Base-by-base conservation (phyloP, 2,888 invertebrate genomes). In the Ditylenchus weischeri region DNA sequence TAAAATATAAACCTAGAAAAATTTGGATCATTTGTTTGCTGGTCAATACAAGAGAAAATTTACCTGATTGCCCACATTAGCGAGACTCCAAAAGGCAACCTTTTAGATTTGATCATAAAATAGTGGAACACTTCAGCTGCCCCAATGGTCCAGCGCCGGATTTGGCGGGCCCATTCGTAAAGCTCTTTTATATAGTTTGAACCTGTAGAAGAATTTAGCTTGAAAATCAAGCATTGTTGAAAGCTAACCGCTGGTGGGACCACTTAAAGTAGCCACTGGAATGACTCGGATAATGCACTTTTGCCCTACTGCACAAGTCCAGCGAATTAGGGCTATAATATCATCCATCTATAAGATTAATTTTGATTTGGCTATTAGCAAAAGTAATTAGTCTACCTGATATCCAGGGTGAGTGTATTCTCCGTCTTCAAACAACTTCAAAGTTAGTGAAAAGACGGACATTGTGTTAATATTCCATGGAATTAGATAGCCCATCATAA, bases 111-210 rank as follows among this genome's bases (percentile, higher is more conserved):
- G 75, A 79, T 76, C 58, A 76, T 76, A 58, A 79, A 79, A 69
- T 79, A 79, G 65, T 79, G 79, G 72, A 79, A 79, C 23, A 77
- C 79, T 69, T 79, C 79, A 57, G 79, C 79, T 11, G 79, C 79
- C 51, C 79, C 79, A 60, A 79, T 79, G 21, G 79, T 79, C 79
- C 79, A 79, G 47, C 79, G 59, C 57, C 79, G 65, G 43, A 77
- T 74, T 62, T 79, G 79, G 29, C 79, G 71, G 10, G 79, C 79
- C 79, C 79, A 79, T 63, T 79, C 79, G 38, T 77, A 76, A 72
- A 79, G 73, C 61, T 79, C 79, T 63, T 78, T 73, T 18, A 73
- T 50, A 54, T 78, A 78, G 58, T 68, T 70, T 60, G 69, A 67
- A 11, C 75, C 75, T 69, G 58, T 19, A 50, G 21, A 60, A n/a